These are phyloP conservation scores for Lepidochitona cinerea DNA, from an alignment of 2,888 invertebrate genomes.

Conservation along the genomic window DNA sequence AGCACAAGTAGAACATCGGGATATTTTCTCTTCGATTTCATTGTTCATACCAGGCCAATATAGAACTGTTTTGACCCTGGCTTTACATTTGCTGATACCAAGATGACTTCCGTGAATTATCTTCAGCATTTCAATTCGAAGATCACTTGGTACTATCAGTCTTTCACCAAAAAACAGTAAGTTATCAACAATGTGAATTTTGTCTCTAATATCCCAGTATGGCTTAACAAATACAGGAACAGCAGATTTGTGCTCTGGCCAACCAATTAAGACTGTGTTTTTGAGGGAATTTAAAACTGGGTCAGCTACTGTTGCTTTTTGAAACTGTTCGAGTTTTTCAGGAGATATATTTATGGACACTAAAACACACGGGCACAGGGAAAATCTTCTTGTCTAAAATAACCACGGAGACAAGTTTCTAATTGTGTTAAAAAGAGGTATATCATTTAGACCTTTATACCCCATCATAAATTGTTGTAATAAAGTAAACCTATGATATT, in stretches of 20 bases:
- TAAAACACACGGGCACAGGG: too few relatives aligned
- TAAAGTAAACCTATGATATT: too few relatives aligned
- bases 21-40: background rate
- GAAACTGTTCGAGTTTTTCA: background rate
- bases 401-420: too few relatives aligned
- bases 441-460: too few relatives aligned
- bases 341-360: too few relatives aligned
- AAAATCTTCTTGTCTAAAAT: too few relatives aligned
- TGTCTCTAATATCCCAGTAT: conserved; percentile 16
- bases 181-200: conserved; percentile 13
- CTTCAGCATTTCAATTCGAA: conserved; percentile 1
- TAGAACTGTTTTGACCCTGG: conserved; percentile 17
- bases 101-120: conserved; percentile 21
- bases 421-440: too few relatives aligned
- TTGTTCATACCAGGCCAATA: conserved; percentile 20
- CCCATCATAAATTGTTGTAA: too few relatives aligned
- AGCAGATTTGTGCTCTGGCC: background rate
- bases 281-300: background rate
- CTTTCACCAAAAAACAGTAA: conserved; percentile 16
- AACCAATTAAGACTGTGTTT: background rate
- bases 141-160: conserved; percentile 11
- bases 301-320: background rate
- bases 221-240: background rate
- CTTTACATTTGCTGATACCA: conserved; percentile 16
- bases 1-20: too few relatives aligned